Base-by-base conservation (phyloP, 2,888 invertebrate genomes). In the Phortica magna region DNA sequence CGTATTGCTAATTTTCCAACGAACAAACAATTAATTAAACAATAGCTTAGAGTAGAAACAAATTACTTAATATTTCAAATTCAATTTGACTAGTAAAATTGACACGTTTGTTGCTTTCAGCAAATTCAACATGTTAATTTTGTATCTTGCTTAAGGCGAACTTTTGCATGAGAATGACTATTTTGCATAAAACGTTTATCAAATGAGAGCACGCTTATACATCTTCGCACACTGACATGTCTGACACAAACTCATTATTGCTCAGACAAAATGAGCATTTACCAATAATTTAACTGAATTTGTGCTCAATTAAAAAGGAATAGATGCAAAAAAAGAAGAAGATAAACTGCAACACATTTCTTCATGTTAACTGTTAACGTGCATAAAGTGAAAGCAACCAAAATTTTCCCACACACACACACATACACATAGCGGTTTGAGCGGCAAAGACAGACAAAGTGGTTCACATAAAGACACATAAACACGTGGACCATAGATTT, bases 401-500 rank as follows among this genome's bases (percentile, higher is more conserved):
- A 48, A 48, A 48, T 31, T 31, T 31, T 31, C 31, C 31, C 31
- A 48, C 3, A 48, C 48, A 48, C 48, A 48, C 48, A 48, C 48
- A 48, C 9, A 6, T 9, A 48, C 48, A 48, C 14, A 14, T 12
- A 48, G 48, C 14, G 14, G 31, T 31, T 31, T 31, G n/a, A 31
- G 31, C 5, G 31, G n/a, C n/a, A 31, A 31, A 31, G 31, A 31
- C 31, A 31, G 31, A 31, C 31, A 31, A 31, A 31, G 31, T 31
- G 31, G 55, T 55, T 19, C 61, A 61, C 61, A 61, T 61, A n/a
- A n/a, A n/a, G n/a, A n/a, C n/a, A n/a, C n/a, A n/a, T n/a, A 67
- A 67, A 42, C 67, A 67, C 42, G 67, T 42, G 17, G 43, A n/a
- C 67, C 41, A 67, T 67, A 67, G 42, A 67, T n/a, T 67, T 42